Evolutionary conservation across 2,888 invertebrate species (phyloP).

Genomic region (Drosophila pegasa): DNA sequence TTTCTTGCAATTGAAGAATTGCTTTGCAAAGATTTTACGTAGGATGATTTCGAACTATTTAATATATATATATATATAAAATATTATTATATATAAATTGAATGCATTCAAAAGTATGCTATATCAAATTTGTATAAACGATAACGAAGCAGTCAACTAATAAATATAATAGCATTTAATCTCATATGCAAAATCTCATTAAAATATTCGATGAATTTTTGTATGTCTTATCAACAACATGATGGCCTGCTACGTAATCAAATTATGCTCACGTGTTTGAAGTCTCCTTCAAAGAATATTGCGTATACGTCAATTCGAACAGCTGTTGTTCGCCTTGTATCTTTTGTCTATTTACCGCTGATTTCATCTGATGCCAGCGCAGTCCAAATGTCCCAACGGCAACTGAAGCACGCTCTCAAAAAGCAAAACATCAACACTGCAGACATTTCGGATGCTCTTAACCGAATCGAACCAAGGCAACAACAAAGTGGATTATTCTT

Average conservation of each 20-base stretch:
- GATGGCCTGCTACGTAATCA: neutral
- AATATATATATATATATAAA: too few species aligned
- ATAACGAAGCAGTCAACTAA: too few species aligned
- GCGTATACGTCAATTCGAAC: constrained; percentile 39
- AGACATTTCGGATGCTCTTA: constrained; percentile 5
- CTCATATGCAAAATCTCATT: neutral
- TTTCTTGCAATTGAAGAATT: neutral
- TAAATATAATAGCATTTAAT: too few species aligned
- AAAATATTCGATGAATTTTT: neutral
- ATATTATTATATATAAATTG: too few species aligned
- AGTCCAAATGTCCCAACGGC: neutral
- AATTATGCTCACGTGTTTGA: constrained; percentile 16
- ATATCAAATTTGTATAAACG: neutral
- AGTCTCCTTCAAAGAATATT: neutral
- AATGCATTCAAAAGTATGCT: constrained; percentile 1
- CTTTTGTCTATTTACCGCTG: constrained; percentile 16
- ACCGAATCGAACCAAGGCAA: neutral
- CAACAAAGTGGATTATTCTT: neutral
- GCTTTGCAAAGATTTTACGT: too few species aligned
- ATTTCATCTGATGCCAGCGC: neutral
- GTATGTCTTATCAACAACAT: neutral
- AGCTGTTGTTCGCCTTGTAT: constrained; percentile 30
- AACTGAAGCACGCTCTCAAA: neutral
- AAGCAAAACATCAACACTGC: constrained; percentile 8
- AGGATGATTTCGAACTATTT: too few species aligned